These are phyloP conservation scores for Labeo catla DNA, from an alignment of 2,113 vertebrate genomes.

Conservation along the genomic window DNA sequence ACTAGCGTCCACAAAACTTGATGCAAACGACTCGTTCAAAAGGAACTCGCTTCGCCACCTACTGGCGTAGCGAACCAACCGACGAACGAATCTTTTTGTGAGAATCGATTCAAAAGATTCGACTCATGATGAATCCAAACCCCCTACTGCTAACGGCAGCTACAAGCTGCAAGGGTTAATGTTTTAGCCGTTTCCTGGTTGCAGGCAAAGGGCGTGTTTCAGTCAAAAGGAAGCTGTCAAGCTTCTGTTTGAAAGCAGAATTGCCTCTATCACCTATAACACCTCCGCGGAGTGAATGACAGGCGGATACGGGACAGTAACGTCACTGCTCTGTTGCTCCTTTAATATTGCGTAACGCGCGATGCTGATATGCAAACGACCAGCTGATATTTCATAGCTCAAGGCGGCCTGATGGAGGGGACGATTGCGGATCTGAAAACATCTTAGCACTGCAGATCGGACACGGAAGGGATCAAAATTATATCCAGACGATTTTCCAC, in stretches of 20 bases:
- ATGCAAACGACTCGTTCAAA: too few relatives aligned
- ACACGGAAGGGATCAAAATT: slow-evolving; percentile 5
- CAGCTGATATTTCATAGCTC: slow-evolving; percentile 1
- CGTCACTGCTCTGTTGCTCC: neutral
- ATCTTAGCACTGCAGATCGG: neutral
- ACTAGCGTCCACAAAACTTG: too few relatives aligned
- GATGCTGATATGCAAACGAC: neutral
- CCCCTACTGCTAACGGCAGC: too few relatives aligned
- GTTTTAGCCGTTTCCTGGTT: slow-evolving; percentile 5
- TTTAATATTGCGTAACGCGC: slow-evolving; percentile 30
- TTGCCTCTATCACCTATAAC: neutral
- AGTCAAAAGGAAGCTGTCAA: slow-evolving; percentile 23
- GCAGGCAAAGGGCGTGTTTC: slow-evolving; percentile 48
- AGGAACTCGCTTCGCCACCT: too few relatives aligned
- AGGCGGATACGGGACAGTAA: neutral
- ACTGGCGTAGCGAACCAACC: too few relatives aligned
- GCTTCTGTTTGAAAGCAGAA: neutral
- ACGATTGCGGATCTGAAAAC: slow-evolving; percentile 10
- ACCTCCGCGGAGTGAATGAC: neutral
- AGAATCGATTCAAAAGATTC: neutral
- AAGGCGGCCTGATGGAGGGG: slow-evolving; percentile 30
- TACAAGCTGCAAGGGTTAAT: neutral
- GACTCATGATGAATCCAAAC: neutral
- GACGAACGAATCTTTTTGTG: neutral
- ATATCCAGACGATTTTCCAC: slow-evolving; percentile 22